Evolutionary conservation across 2,113 vertebrate genomes (phyloP).

Genomic region (Oplegnathus fasciatus): DNA sequence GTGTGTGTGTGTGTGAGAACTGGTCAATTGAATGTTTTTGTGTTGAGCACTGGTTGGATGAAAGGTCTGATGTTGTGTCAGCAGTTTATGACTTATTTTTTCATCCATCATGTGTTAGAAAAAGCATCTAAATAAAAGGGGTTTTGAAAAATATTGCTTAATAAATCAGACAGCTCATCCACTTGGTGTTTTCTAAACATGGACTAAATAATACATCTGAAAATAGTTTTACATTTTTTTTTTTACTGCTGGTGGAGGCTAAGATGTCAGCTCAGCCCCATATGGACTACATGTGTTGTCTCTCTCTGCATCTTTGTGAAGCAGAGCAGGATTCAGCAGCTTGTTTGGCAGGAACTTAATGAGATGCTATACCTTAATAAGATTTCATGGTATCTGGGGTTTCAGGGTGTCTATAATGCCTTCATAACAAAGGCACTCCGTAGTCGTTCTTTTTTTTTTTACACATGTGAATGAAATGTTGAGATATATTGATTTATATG

Average conservation of each 20-base stretch:
- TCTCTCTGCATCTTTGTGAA: conserved; percentile 59
- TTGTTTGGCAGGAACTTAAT: conserved; percentile 76
- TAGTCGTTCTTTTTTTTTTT: conserved; percentile 14
- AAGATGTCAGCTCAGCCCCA: conserved; percentile 63
- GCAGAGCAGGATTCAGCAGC: conserved; percentile 58
- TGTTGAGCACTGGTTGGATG: conserved; percentile 39
- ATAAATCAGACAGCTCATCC: conserved; percentile 58
- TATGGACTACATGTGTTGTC: conserved; percentile 80
- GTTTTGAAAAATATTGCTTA: conserved; percentile 20
- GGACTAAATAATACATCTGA: conserved; percentile 66
- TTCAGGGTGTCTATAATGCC: conserved; percentile 62
- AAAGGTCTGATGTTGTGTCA: conserved; percentile 49
- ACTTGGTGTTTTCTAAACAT: conserved; percentile 50
- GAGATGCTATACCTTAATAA: conserved; percentile 79
- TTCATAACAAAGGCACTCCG: conserved; percentile 62
- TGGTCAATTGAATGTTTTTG: conserved; percentile 21
- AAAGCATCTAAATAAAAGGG: conserved; percentile 31
- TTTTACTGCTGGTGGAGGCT: conserved; percentile 21
- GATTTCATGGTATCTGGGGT: conserved; percentile 76
- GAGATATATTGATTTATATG: conserved; percentile 61
- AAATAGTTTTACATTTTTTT: conserved; percentile 44
- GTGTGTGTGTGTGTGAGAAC: conserved; percentile 25
- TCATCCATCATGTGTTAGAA: conserved; percentile 2
- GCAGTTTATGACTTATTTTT: conserved; percentile 33
- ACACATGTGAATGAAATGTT: conserved; percentile 35